Percentiles rank a stretch among this genome's conserved stretches.
phyloP scores from a whole-genome alignment of 2,888 invertebrate genomes.

The Orthosia incerta region DNA sequence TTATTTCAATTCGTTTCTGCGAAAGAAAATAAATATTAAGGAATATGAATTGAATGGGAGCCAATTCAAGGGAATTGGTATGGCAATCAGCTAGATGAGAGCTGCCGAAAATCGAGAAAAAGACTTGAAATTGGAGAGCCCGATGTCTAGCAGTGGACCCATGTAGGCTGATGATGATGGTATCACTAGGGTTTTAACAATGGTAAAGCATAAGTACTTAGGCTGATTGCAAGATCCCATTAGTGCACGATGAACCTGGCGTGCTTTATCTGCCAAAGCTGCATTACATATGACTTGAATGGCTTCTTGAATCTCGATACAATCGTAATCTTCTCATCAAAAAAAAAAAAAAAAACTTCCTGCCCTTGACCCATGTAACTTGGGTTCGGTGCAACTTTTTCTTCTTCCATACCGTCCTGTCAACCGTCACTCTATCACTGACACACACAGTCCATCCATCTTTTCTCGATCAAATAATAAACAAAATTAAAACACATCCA shows the following conservation, averaged over 20 bases:
- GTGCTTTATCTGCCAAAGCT: not conserved
- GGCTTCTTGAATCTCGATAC: not conserved
- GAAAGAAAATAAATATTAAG: conserved; percentile 32
- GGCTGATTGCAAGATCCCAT: not conserved
- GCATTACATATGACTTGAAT: not conserved
- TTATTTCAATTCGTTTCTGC: conserved; percentile 32
- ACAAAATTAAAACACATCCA: not conserved
- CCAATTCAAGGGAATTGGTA: conserved; percentile 14
- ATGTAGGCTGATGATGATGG: too few relatives aligned
- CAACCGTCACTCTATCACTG: too few relatives aligned
- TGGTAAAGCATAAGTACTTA: not conserved
- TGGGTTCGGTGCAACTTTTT: too few relatives aligned
- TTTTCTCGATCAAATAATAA: not conserved
- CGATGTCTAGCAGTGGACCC: too few relatives aligned
- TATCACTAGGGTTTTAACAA: conserved; percentile 1
- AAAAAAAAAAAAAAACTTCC: too few relatives aligned
- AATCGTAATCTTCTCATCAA: too few relatives aligned
- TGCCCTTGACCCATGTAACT: too few relatives aligned
- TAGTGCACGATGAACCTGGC: not conserved
- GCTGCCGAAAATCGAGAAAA: too few relatives aligned
- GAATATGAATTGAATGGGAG: conserved; percentile 26
- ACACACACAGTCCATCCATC: too few relatives aligned
- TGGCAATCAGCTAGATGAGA: not conserved
- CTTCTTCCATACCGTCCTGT: too few relatives aligned
- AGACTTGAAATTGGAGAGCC: too few relatives aligned